These are phyloP conservation scores for Alsophila aescularia DNA, from an alignment of 2,888 invertebrate species.

Conservation along the genomic window DNA sequence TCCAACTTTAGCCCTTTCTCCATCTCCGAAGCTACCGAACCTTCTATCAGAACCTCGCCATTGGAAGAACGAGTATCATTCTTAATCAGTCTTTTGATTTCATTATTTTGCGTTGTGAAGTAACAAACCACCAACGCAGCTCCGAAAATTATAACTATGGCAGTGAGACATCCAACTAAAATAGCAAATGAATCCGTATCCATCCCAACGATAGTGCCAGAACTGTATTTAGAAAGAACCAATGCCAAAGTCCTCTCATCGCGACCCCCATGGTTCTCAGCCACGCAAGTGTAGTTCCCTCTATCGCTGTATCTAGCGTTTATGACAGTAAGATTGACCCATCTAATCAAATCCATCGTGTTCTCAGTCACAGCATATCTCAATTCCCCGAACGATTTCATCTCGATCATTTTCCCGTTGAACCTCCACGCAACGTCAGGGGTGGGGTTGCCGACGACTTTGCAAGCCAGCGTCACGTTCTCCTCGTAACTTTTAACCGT, in stretches of 20 bases:
- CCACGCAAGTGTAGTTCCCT: constrained; percentile 91
- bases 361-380: constrained; percentile 78
- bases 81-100: constrained; percentile 85
- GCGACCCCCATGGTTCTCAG: constrained; percentile 92
- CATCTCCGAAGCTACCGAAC: constrained; percentile 89
- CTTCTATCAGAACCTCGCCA: constrained; percentile 88
- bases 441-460: constrained; percentile 89
- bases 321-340: constrained; percentile 89
- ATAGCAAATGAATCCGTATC: constrained; percentile 82
- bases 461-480: constrained; percentile 90
- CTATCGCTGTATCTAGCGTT: constrained; percentile 86
- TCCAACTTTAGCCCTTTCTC: constrained; percentile 92
- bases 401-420: constrained; percentile 86
- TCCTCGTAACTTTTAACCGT: constrained; percentile 87
- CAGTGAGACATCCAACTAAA: constrained; percentile 75
- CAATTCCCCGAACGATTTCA: constrained; percentile 76
- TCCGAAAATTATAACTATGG: constrained; percentile 78
- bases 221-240: constrained; percentile 77
- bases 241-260: constrained; percentile 90
- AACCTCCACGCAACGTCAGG: constrained; percentile 91
- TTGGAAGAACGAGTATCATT: constrained; percentile 85
- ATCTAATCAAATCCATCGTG: constrained; percentile 78
- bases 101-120: constrained; percentile 78
- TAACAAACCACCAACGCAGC: constrained; percentile 80
- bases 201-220: constrained; percentile 72